Conservation (phyloP, 2,888 invertebrate species). For the Phasia obesa region DNA sequence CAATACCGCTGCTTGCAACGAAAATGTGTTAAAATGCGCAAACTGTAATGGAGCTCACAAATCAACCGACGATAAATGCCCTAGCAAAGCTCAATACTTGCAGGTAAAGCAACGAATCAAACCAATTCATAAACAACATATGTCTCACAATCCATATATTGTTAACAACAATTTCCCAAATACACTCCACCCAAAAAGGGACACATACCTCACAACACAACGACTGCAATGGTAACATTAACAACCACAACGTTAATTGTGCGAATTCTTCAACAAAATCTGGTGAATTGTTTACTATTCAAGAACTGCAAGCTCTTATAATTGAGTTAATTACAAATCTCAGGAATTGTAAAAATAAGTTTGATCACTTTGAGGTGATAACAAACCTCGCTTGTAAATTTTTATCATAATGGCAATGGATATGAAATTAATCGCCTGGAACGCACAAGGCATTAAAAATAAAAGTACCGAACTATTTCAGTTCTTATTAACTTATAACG, state of each 20-base stretch:
- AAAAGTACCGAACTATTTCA: constrained; percentile 16
- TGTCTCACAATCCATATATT: not conserved
- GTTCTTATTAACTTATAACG: not conserved
- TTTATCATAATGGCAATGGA: not conserved
- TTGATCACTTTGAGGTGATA: constrained; percentile 7
- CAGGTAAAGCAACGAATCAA: constrained; percentile 3
- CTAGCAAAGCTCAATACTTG: not conserved
- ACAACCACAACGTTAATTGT: too few relatives aligned
- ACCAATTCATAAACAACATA: not conserved
- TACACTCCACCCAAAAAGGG: not conserved
- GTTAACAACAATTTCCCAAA: constrained; percentile 7
- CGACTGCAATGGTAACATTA: too few relatives aligned
- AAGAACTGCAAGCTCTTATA: not conserved
- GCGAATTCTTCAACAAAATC: too few relatives aligned
- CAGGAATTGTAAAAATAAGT: not conserved
- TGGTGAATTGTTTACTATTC: not conserved
- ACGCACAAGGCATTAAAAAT: constrained; percentile 23
- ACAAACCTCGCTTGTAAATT: constrained; percentile 8
- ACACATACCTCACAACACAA: not conserved
- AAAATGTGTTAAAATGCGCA: not conserved
- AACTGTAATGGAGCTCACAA: constrained; percentile 16
- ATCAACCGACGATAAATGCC: not conserved
- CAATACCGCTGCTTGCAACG: constrained; percentile 25
- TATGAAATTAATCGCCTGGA: constrained; percentile 18
- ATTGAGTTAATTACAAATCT: constrained; percentile 21